A percentile compares a stretch with the other conserved stretches of the same genome.
Evolutionary conservation across 2,888 invertebrate species (phyloP).

Genomic region (Drosophila hamatofila): DNA sequence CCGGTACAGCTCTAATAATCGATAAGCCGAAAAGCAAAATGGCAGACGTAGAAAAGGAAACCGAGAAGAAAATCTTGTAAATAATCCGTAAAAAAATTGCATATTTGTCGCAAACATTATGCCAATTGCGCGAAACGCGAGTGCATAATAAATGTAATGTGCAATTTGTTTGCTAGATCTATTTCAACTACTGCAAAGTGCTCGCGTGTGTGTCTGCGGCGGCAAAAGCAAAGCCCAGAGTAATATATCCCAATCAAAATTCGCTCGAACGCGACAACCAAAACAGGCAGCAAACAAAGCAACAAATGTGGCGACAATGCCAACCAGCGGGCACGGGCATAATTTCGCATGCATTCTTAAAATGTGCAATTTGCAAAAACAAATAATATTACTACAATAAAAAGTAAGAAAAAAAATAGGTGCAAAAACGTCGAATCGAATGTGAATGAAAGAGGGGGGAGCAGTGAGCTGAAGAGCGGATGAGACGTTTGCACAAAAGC

Average conservation of each 20-base stretch:
- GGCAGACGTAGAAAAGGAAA: conserved; percentile 66
- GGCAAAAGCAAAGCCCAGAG: conserved; percentile 82
- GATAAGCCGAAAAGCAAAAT: conserved; percentile 67
- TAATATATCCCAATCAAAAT: conserved; percentile 74
- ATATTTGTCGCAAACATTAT: conserved; percentile 71
- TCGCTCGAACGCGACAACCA: conserved; percentile 66
- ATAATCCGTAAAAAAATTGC: conserved; percentile 74
- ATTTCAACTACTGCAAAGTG: conserved; percentile 45
- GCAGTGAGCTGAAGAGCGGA: conserved; percentile 48
- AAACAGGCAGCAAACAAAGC: conserved; percentile 64
- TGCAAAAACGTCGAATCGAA: conserved; percentile 75
- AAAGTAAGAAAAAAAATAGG: conserved; percentile 69
- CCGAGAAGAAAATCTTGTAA: conserved; percentile 77
- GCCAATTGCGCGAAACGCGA: conserved; percentile 67
- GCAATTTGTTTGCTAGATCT: conserved; percentile 32
- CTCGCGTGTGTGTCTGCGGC: conserved; percentile 80
- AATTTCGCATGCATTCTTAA: conserved; percentile 40
- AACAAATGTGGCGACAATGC: conserved; percentile 57
- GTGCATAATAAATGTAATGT: conserved; percentile 49
- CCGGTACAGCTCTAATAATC: conserved; percentile 65
- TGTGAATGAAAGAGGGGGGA: conserved; percentile 39
- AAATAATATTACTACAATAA: conserved; percentile 74
- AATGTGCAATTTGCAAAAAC: conserved; percentile 66
- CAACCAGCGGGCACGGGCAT: conserved; percentile 40
- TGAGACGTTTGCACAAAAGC: conserved; percentile 64